A percentile compares a stretch with the other conserved stretches of the same genome.
Conservation (phyloP, 23 tunicate species). For the Clavelina lepadiformis region DNA sequence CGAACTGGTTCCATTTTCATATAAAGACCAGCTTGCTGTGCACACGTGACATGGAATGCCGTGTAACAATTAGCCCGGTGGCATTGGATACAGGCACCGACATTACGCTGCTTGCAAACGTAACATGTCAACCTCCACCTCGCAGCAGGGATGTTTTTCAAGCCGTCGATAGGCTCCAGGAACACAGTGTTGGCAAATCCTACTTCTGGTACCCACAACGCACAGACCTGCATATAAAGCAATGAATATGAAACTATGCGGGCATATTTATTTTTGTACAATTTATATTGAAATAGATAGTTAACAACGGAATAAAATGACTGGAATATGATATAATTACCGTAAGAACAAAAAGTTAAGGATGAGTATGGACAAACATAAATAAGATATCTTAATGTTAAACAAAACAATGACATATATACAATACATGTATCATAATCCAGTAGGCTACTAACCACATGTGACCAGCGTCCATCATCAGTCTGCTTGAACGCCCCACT, state of each 20-base stretch:
- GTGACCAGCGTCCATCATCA: slow-evolving; percentile 88
- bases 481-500: slow-evolving; percentile 97
- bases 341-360: too few relatives aligned
- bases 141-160: slow-evolving; percentile 80
- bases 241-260: background rate
- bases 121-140: slow-evolving; percentile 90
- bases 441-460: slow-evolving; percentile 81
- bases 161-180: slow-evolving; percentile 94
- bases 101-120: slow-evolving; percentile 82
- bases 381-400: too few relatives aligned
- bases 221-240: slow-evolving; percentile 93
- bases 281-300: too few relatives aligned
- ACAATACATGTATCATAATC: too few relatives aligned
- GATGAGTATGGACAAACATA: too few relatives aligned
- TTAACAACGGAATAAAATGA: too few relatives aligned
- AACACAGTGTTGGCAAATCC: slow-evolving; percentile 90
- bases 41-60: slow-evolving; percentile 98
- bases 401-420: too few relatives aligned
- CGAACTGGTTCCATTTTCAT: slow-evolving; percentile 90
- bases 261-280: background rate
- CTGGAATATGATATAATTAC: too few relatives aligned
- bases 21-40: slow-evolving; percentile 90
- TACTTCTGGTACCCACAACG: slow-evolving; percentile 96
- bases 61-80: slow-evolving; percentile 88
- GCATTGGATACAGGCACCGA: slow-evolving; percentile 97